phyloP scores from a whole-genome alignment of 2,113 vertebrate genomes.

The Hydrolagus affinis region DNA sequence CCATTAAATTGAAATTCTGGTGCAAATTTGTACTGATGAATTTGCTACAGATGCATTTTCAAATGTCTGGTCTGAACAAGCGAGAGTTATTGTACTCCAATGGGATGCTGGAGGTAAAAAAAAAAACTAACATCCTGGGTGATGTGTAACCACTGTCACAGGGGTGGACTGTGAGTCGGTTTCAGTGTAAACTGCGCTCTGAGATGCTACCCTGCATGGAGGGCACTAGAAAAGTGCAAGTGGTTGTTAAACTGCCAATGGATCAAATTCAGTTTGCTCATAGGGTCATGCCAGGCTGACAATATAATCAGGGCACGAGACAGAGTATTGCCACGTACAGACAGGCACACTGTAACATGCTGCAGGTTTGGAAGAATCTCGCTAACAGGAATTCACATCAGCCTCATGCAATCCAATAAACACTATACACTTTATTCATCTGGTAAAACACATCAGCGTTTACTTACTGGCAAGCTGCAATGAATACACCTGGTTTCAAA shows the following conservation, averaged over 20 bases:
- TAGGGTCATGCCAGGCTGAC: slow-evolving; percentile 4
- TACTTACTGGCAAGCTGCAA: slow-evolving; percentile 24
- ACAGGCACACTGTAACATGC: slow-evolving; percentile 7
- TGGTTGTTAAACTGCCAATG: no score
- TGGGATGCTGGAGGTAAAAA: not conserved
- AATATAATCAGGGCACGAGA: not conserved
- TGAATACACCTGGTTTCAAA: slow-evolving; percentile 15
- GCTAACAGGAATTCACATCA: not conserved
- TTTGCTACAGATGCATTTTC: not conserved
- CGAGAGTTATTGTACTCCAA: not conserved
- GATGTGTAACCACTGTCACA: not conserved
- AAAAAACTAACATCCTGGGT: not conserved
- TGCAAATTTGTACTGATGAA: not conserved
- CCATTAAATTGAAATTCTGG: slow-evolving; percentile 1
- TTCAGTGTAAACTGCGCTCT: not conserved
- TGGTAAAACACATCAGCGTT: slow-evolving; percentile 21
- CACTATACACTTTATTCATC: slow-evolving; percentile 20
- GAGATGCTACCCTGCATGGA: no score
- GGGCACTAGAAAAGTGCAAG: no score
- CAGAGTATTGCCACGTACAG: slow-evolving; percentile 9
- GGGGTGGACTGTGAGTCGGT: not conserved
- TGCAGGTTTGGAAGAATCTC: not conserved
- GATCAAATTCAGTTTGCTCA: slow-evolving; percentile 21
- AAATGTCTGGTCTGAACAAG: not conserved
- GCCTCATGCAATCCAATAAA: slow-evolving; percentile 27